Evolutionary conservation across 2,888 invertebrate species (phyloP).

Genomic region (Agonum fuliginosum): DNA sequence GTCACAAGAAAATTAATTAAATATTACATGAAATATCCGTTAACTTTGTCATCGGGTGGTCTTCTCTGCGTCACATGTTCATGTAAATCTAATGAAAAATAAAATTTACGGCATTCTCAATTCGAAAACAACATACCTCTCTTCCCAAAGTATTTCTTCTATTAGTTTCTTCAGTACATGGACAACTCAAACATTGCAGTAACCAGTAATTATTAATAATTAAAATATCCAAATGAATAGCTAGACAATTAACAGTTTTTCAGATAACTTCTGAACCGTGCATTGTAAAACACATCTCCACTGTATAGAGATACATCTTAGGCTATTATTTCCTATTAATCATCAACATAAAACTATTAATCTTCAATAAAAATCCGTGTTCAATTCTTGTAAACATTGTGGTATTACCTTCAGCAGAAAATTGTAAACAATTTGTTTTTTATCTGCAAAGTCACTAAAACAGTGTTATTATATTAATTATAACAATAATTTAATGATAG

Average conservation of each 20-base stretch:
- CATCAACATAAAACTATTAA: constrained; percentile 16
- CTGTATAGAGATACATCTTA: constrained; percentile 34
- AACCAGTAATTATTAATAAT: constrained; percentile 53
- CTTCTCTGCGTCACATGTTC: neutral
- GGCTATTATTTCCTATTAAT: constrained; percentile 39
- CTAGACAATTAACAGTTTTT: constrained; percentile 55
- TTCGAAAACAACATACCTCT: constrained; percentile 1
- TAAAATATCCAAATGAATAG: constrained; percentile 45
- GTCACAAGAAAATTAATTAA: neutral
- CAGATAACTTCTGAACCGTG: constrained; percentile 48
- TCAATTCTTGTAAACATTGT: constrained; percentile 3
- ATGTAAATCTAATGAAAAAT: constrained; percentile 5
- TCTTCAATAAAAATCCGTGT: constrained; percentile 20
- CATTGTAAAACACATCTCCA: constrained; percentile 13
- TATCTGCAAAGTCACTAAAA: neutral
- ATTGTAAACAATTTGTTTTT: constrained; percentile 6
- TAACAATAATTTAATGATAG: constrained; percentile 19
- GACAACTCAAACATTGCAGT: constrained; percentile 22
- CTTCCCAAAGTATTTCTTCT: constrained; percentile 3
- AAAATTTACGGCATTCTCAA: constrained; percentile 33
- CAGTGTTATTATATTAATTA: constrained; percentile 31
- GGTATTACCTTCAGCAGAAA: neutral
- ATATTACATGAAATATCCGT: neutral
- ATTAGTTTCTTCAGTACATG: constrained; percentile 11
- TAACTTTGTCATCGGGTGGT: neutral